Evolutionary conservation across 2,797 vertebrate genomes (phyloP).

Genomic region (Chromis chromis): DNA sequence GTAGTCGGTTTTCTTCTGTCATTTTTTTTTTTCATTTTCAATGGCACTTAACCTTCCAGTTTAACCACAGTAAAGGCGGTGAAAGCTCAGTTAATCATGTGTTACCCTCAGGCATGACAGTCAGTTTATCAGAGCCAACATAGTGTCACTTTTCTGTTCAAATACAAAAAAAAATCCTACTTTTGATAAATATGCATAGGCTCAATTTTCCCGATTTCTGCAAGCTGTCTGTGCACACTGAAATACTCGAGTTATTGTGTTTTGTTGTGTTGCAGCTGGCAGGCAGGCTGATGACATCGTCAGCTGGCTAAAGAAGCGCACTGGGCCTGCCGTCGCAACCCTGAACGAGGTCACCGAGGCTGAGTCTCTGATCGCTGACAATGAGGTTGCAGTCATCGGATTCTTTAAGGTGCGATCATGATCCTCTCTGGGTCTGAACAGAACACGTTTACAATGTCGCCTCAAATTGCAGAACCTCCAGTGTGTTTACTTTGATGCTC

Average conservation of each 20-base stretch:
- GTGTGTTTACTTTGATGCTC: too few species aligned
- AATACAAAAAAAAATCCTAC: background rate
- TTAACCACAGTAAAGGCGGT: background rate
- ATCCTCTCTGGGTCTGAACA: too few species aligned
- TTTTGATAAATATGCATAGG: background rate
- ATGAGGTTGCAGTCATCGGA: conserved; percentile 92
- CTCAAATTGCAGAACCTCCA: too few species aligned
- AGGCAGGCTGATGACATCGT: conserved; percentile 95
- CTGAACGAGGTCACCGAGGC: conserved; percentile 83
- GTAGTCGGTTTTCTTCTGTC: background rate
- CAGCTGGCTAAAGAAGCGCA: conserved; percentile 96
- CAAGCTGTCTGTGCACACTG: background rate
- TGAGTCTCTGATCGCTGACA: conserved; percentile 89
- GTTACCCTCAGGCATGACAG: background rate
- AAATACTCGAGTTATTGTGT: conserved; percentile 11
- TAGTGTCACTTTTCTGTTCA: background rate
- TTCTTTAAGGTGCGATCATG: conserved; percentile 93
- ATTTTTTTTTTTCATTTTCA: background rate
- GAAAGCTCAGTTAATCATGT: conserved; percentile 8
- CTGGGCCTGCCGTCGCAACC: conserved; percentile 88
- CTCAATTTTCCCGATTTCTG: too few species aligned
- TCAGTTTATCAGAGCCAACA: background rate
- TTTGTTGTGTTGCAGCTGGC: conserved; percentile 85
- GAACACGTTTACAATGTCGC: too few species aligned
- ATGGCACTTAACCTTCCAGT: background rate